Conservation (phyloP, 2,888 invertebrate genomes). For the Dolichomitus sp. region DNA sequence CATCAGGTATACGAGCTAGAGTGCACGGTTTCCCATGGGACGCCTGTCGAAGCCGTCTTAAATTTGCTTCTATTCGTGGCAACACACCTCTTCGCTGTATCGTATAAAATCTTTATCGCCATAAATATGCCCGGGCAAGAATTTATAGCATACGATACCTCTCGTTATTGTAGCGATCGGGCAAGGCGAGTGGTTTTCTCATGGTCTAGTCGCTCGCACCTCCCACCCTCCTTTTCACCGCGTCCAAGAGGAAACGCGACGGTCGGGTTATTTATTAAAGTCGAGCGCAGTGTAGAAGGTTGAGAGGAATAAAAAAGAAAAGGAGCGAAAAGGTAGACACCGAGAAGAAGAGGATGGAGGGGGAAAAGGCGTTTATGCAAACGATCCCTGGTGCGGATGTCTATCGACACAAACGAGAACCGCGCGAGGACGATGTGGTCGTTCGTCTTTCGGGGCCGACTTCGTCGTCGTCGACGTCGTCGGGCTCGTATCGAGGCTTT, state of each 20-base stretch:
- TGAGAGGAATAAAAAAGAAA: slow-evolving; percentile 51
- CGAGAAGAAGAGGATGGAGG: slow-evolving; percentile 10
- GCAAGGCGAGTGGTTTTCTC: slow-evolving; percentile 50
- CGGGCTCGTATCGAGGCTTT: slow-evolving; percentile 46
- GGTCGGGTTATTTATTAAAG: slow-evolving; percentile 67
- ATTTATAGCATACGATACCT: slow-evolving; percentile 62
- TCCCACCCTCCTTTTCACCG: slow-evolving; percentile 33
- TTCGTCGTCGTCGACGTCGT: slow-evolving; percentile 50
- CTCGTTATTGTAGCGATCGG: slow-evolving; percentile 62
- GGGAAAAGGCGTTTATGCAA: slow-evolving; percentile 68
- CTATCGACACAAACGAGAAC: slow-evolving; percentile 68
- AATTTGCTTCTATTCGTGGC: slow-evolving; percentile 18
- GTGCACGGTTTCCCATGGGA: slow-evolving; percentile 13
- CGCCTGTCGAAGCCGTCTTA: slow-evolving; percentile 19
- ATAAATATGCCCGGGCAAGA: slow-evolving; percentile 60
- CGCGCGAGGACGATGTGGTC: slow-evolving; percentile 49
- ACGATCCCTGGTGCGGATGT: slow-evolving; percentile 65
- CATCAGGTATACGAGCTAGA: slow-evolving; percentile 2
- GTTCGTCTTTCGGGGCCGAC: slow-evolving; percentile 67
- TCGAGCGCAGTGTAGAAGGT: slow-evolving; percentile 58
- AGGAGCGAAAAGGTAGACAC: slow-evolving; percentile 21
- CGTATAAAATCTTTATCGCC: slow-evolving; percentile 56
- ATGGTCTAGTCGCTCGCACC: slow-evolving; percentile 42
- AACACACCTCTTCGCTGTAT: slow-evolving; percentile 2
- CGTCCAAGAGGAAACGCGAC: slow-evolving; percentile 47